Conservation (phyloP, 2,797 vertebrate species). For the Neosalanx taihuensis region DNA sequence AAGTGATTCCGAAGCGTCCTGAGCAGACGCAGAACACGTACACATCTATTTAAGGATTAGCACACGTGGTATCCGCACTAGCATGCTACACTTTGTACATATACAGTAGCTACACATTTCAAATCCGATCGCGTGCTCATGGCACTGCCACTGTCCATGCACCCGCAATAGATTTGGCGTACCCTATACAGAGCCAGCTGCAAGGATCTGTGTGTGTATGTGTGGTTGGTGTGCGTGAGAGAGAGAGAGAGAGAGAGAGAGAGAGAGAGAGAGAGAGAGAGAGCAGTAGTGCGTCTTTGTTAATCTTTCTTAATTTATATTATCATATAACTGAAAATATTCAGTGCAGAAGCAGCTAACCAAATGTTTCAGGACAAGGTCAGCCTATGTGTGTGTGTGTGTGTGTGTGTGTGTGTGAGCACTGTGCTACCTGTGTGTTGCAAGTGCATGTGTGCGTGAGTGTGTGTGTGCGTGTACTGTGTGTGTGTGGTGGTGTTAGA, state of each 20-base stretch:
- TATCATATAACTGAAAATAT: constrained; percentile 56
- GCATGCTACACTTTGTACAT: too few relatives aligned
- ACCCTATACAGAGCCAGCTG: constrained; percentile 70
- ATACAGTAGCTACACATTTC: too few relatives aligned
- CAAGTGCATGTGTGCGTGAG: too few relatives aligned
- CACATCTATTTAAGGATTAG: too few relatives aligned
- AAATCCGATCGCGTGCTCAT: too few relatives aligned
- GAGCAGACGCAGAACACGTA: too few relatives aligned
- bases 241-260: neutral
- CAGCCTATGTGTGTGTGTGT: constrained; percentile 27
- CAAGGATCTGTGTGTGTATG: constrained; percentile 41
- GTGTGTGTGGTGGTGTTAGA: too few relatives aligned
- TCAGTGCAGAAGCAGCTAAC: constrained; percentile 48
- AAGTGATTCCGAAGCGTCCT: too few relatives aligned
- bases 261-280: neutral
- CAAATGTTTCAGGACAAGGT: constrained; percentile 38
- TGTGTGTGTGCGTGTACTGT: constrained; percentile 3
- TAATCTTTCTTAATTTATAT: constrained; percentile 45
- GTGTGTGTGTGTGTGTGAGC: constrained; percentile 15
- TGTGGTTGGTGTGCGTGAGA: constrained; percentile 14
- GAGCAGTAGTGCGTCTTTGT: too few relatives aligned
- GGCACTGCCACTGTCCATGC: constrained; percentile 38
- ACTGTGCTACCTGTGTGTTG: neutral
- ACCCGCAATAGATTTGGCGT: constrained; percentile 63
- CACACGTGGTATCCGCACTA: too few relatives aligned